Evolutionary conservation across 2,888 invertebrate genomes (phyloP), one percentile per base, ranked within the genome.

Genomic region (Lydus trimaculatus): DNA sequence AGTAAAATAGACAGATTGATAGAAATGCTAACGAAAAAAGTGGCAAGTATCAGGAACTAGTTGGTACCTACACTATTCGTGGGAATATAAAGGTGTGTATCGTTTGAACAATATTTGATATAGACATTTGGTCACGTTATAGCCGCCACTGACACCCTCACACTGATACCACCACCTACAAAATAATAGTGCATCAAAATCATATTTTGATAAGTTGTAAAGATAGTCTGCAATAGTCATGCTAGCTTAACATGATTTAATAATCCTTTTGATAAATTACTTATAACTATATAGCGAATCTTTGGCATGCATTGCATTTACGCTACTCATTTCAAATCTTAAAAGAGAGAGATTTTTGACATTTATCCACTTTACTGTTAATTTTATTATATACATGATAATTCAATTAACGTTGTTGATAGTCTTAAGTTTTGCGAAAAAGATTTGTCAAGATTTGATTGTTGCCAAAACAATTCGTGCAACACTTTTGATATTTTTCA

Each of bases 21-120:
- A 63, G 33, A 65, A 65, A 59, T 63, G 60, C 48, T 58, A 6
- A 58, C 17, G 63, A 59, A 70, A 64, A 36, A 58, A 15, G 65
- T 63, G 70, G 63, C 71, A 73, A 71, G 81, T 81, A 75, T 77
- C 81, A 78, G 81, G 80, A 79, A 77, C 80, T 74, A 77, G 76
- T 76, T 78, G 81, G 80, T 77, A 80, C 81, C 74, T 75, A n/a
- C 69, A 56, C 58, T 5, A 61, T 68, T 71, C 76, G 77, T 80
- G 80, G 78, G 79, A 80, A 80, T 72, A 61, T 62, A 67, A 58
- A 56, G 65, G 65, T 67, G 69, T 76, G 75, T 73, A 72, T 73
- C 75, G 74, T 71, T 48, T 75, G 72, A 75, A 73, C 73, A 73
- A 71, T 67, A 58, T 59, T 25, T 52, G 61, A 63, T 65, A 52